These are phyloP conservation scores for Anas acuta DNA, from an alignment of 2,797 vertebrate genomes.

Conservation along the genomic window DNA sequence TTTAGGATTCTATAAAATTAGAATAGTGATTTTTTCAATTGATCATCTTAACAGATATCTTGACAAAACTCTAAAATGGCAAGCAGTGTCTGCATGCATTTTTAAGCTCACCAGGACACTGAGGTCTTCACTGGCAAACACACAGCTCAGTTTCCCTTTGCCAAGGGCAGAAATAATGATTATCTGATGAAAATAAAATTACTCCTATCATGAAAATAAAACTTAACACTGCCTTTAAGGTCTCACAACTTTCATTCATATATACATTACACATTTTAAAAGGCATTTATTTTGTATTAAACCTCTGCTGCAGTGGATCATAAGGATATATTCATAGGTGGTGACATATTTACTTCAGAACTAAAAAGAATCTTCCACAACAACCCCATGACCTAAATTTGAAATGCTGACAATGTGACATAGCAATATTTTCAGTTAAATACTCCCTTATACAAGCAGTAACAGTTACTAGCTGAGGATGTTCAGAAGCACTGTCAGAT, in stretches of 20 bases:
- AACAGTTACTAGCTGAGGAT: conserved; percentile 13
- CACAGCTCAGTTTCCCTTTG: background rate
- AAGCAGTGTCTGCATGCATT: background rate
- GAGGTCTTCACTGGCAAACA: background rate
- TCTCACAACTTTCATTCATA: background rate
- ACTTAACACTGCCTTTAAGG: background rate
- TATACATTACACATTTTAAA: background rate
- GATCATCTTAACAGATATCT: background rate
- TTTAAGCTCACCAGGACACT: background rate
- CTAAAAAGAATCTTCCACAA: background rate
- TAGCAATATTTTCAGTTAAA: conserved; percentile 22
- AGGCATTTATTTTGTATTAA: background rate
- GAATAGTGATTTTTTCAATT: background rate
- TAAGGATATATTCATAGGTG: background rate
- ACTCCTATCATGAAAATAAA: background rate
- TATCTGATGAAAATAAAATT: background rate
- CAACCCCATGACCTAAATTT: background rate
- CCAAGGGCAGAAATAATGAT: background rate
- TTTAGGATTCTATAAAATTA: background rate
- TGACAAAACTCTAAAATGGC: background rate
- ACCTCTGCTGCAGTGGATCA: background rate
- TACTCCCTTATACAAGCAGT: background rate
- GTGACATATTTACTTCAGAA: background rate
- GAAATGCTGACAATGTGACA: background rate
- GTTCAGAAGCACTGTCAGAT: conserved; percentile 29